These are phyloP conservation scores for Crotalus tigris DNA, from an alignment of 2,113 vertebrate species.

Conservation along the genomic window DNA sequence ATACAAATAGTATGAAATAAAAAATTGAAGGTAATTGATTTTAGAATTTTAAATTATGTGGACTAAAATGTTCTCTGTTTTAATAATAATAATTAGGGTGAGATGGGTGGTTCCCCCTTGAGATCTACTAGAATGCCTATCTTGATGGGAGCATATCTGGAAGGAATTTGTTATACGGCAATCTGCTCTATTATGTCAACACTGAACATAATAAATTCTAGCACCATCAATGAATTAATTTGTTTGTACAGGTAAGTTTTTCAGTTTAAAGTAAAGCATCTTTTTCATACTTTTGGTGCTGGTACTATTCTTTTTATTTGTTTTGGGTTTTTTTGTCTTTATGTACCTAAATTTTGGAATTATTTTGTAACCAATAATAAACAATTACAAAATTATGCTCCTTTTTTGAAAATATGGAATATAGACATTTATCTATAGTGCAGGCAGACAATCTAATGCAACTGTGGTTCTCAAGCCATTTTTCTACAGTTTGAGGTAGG, in stretches of 20 bases:
- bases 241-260: not conserved
- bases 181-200: not conserved
- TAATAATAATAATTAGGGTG: not conserved
- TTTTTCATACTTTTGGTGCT: not conserved
- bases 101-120: not conserved
- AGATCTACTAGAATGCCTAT: not conserved
- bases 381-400: not conserved
- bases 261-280: not conserved
- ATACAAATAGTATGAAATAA: not conserved
- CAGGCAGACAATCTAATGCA: not conserved
- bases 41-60: not conserved
- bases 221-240: not conserved
- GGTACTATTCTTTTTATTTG: not conserved
- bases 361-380: not conserved
- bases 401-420: not conserved
- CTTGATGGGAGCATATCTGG: not conserved
- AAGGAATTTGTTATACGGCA: not conserved
- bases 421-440: not conserved
- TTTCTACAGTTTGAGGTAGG: not conserved
- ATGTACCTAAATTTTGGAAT: not conserved
- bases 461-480: not conserved
- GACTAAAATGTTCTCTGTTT: not conserved
- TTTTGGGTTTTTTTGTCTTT: not conserved
- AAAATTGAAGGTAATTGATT: not conserved
- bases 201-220: not conserved